phyloP scores from a whole-genome alignment of 2,888 invertebrate genomes.

The Torymus auratus region DNA sequence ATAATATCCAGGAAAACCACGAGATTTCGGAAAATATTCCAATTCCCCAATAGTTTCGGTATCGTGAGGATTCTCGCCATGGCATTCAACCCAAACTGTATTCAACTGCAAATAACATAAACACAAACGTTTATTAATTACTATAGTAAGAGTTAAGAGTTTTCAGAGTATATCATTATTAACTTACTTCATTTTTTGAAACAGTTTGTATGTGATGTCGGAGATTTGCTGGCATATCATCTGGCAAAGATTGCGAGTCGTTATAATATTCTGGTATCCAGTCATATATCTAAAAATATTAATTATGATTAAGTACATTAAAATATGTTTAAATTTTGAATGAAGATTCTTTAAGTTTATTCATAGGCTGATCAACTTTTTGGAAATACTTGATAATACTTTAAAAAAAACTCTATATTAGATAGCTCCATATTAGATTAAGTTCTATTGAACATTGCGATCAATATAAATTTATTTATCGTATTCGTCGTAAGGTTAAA shows the following conservation, averaged over 20 bases:
- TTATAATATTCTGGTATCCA: constrained; percentile 85
- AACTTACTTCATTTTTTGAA: constrained; percentile 61
- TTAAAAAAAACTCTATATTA: too few species aligned
- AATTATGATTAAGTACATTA: too few species aligned
- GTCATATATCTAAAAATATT: constrained; percentile 81
- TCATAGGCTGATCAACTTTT: too few species aligned
- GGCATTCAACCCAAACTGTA: constrained; percentile 94
- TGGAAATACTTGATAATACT: too few species aligned
- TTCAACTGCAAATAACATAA: constrained; percentile 80
- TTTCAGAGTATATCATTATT: too few species aligned
- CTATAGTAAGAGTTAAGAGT: not conserved
- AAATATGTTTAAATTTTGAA: too few species aligned
- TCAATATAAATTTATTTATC: too few species aligned
- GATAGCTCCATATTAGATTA: too few species aligned
- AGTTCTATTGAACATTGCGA: too few species aligned
- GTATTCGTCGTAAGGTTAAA: too few species aligned
- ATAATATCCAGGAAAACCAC: constrained; percentile 92
- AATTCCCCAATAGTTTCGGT: constrained; percentile 91
- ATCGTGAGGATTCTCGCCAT: constrained; percentile 94
- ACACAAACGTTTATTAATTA: not conserved
- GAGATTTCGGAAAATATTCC: constrained; percentile 86
- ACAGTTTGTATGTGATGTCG: constrained; percentile 76
- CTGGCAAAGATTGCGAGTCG: constrained; percentile 78
- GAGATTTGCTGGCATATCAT: constrained; percentile 81
- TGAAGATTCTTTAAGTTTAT: too few species aligned